A percentile compares a stretch with the other conserved stretches of the same genome.
phyloP scores from a whole-genome alignment of 2,113 vertebrate species.

The Haemorhous mexicanus region DNA sequence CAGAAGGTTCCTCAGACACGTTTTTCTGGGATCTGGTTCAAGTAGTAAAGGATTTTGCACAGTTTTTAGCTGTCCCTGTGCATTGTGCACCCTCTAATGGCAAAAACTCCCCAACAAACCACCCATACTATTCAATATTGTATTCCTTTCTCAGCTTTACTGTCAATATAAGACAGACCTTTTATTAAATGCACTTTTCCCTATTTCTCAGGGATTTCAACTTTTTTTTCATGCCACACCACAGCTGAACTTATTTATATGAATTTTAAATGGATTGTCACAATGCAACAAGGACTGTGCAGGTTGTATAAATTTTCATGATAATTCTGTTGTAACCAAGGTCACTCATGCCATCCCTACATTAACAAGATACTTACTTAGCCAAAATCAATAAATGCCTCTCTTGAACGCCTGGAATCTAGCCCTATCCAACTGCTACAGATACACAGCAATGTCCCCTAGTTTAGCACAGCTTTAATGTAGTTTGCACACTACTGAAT shows the following conservation, averaged over 20 bases:
- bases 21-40: background rate
- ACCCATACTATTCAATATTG: background rate
- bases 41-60: background rate
- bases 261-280: background rate
- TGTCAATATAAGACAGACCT: background rate
- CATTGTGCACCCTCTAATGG: slow-evolving; percentile 61
- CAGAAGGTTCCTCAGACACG: background rate
- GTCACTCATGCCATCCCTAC: background rate
- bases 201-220: background rate
- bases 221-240: background rate
- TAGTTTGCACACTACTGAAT: background rate
- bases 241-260: background rate
- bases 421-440: background rate
- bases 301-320: background rate
- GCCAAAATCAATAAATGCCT: background rate
- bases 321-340: background rate
- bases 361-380: background rate
- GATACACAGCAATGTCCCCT: background rate
- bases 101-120: background rate
- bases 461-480: background rate
- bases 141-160: background rate
- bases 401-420: background rate
- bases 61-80: slow-evolving; percentile 17
- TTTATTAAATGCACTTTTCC: background rate
- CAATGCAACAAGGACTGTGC: background rate